A percentile compares a stretch with the other conserved stretches of the same genome.
Evolutionary conservation across 1,140 invertebrate genomes (phyloP).

Genomic region (Aphelinus certus): DNA sequence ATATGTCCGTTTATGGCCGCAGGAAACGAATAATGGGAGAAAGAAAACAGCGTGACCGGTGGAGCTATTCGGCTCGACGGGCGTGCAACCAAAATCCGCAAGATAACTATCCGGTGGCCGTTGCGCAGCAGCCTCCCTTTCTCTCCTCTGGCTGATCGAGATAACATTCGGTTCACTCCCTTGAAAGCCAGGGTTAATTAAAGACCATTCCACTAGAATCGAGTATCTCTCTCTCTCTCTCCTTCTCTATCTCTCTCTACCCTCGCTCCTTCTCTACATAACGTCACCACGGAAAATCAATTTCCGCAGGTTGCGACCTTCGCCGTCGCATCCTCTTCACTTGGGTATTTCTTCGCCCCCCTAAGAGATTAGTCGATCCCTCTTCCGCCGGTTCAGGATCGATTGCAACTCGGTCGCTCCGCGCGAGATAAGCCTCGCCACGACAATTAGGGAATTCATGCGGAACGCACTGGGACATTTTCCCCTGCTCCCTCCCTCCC

Average conservation of each 20-base stretch:
- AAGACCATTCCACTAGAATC: conserved; percentile 50
- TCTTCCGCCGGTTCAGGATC: background rate
- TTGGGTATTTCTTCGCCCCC: conserved; percentile 29
- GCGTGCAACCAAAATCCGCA: conserved; percentile 17
- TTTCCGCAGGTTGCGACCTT: conserved; percentile 17
- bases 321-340: conserved; percentile 8
- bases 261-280: no score
- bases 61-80: no score
- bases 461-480: conserved; percentile 1
- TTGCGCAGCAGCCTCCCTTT: conserved; percentile 1
- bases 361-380: conserved; percentile 6
- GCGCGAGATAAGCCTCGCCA: background rate
- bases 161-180: conserved; percentile 53
- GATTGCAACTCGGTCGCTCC: background rate
- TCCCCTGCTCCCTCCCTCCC: no score
- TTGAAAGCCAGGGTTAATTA: conserved; percentile 56
- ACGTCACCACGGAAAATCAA: conserved; percentile 36
- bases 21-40: no score
- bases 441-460: conserved; percentile 35
- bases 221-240: conserved; percentile 39
- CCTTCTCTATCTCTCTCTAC: no score
- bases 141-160: conserved; percentile 45
- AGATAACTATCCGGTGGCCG: background rate
- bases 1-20: no score
- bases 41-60: no score